Base-by-base conservation (phyloP, 1,140 invertebrate genomes). In the Glossosoma conforme region DNA sequence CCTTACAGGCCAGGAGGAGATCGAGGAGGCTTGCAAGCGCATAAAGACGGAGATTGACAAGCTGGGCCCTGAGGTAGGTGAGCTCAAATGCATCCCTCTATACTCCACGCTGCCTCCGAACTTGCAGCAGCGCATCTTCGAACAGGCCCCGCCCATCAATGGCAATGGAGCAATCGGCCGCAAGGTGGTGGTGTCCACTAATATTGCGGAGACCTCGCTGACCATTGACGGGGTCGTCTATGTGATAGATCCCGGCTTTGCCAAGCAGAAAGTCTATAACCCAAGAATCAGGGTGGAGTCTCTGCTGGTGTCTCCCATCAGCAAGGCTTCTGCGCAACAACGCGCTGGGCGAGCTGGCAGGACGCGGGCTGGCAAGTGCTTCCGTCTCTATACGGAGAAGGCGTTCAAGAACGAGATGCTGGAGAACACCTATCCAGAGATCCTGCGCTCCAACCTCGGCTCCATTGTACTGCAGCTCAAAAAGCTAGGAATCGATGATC, bases 221-320 rank as follows among this genome's bases (percentile, higher is more conserved):
- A 99, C 97, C 1, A 99, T 99, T 62, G 97, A 99, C 66, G 97
- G 97, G 49, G 95, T 99, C n/a, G 97, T 99, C 4, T 99, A 98
- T 76, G 97, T 99, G 1, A 99, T 99, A 65, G 97, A 99, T 77
- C 96, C 97, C 13, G 97, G 97, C 11, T 99, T 99, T 78, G 93
- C 96, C 1, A 99, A 99, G 70, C 97, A 99, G 70, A 99, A 98
- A 75, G 89, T 98, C 0, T 98, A 97, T 67, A 97, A 98, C 77
- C 95, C 95, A 9, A 78, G 94, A 61, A 97, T 97, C 62, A 50
- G 56, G 56, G 96, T 99, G 2, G 97, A 99, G 70, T 98, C 94
- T 10, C 75, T 99, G 10, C 74, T 99, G 5, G 97, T 99, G 11
- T 98, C 96, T 0, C 93, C 97, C 0, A 99, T 99, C 47, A 98